Conservation (phyloP, 2,797 vertebrate species). For the Naso thynnoides region DNA sequence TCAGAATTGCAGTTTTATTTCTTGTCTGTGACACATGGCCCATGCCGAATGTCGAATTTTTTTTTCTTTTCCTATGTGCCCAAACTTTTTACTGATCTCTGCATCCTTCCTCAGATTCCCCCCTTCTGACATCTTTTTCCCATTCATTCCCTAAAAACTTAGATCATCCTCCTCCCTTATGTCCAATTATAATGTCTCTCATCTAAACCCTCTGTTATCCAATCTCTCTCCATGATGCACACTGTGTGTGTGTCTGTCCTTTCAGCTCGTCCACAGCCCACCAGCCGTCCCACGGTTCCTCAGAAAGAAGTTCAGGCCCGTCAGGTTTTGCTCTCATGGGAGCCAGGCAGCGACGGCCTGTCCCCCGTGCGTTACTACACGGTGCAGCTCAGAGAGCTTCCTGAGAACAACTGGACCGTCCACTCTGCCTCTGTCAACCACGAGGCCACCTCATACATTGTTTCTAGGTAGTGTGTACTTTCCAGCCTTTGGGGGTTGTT, state of each 20-base stretch:
- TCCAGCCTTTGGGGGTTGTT: neutral
- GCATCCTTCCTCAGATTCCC: neutral
- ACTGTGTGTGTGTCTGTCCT: neutral
- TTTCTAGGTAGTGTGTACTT: constrained; percentile 86
- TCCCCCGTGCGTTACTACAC: constrained; percentile 97
- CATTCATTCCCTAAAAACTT: constrained; percentile 2
- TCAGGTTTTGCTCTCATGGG: constrained; percentile 92
- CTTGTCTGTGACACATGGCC: constrained; percentile 1
- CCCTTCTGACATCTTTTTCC: neutral
- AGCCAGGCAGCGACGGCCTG: constrained; percentile 96
- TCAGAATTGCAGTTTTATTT: constrained; percentile 16
- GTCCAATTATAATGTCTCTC: neutral
- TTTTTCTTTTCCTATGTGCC: neutral
- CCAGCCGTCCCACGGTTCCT: constrained; percentile 88
- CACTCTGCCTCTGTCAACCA: constrained; percentile 91
- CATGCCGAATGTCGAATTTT: constrained; percentile 24
- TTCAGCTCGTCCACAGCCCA: constrained; percentile 92
- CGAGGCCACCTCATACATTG: constrained; percentile 88
- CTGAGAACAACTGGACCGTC: constrained; percentile 89
- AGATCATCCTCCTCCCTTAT: neutral
- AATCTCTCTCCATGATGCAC: neutral
- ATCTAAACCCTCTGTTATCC: neutral
- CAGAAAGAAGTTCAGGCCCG: constrained; percentile 92
- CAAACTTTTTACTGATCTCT: neutral
- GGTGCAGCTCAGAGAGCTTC: constrained; percentile 92